Percentiles rank a stretch among this genome's conserved stretches.
Conservation (phyloP, 2,888 invertebrate species). For the Monoplex corrugatus region DNA sequence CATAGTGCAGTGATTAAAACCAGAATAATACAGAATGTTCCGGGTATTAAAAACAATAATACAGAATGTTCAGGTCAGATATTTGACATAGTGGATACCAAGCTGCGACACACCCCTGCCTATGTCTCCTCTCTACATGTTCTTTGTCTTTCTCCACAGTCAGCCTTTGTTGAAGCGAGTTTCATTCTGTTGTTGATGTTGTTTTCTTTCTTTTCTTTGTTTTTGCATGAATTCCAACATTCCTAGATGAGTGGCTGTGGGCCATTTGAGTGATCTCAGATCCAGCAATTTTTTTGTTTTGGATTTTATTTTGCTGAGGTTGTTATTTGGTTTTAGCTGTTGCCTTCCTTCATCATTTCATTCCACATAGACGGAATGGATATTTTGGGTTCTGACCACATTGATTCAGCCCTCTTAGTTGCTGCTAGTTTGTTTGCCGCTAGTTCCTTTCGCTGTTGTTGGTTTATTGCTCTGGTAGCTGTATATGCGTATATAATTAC, state of each 20-base stretch:
- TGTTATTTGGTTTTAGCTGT: conserved; percentile 21
- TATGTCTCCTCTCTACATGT: background rate
- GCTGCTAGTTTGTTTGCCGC: background rate
- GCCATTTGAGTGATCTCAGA: conserved; percentile 39
- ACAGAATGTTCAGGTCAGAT: too few relatives aligned
- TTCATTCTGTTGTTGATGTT: conserved; percentile 2
- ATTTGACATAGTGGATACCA: too few relatives aligned
- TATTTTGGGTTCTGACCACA: background rate
- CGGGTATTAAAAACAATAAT: too few relatives aligned
- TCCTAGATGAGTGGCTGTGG: conserved; percentile 18
- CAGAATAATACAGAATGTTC: too few relatives aligned
- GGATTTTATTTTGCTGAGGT: background rate
- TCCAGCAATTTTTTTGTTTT: conserved; percentile 24
- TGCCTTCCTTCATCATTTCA: background rate
- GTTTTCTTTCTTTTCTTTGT: background rate
- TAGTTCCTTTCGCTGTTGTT: background rate
- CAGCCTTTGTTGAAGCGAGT: conserved; percentile 20
- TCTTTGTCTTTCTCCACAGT: conserved; percentile 1
- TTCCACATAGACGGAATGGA: conserved; percentile 25
- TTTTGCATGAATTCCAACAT: conserved; percentile 41
- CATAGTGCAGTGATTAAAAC: too few relatives aligned
- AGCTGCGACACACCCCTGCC: background rate
- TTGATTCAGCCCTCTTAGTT: background rate
- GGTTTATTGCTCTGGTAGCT: background rate
- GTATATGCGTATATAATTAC: too few relatives aligned